Evolutionary conservation across 2,888 invertebrate species (phyloP).

Genomic region (Atherix ibis): DNA sequence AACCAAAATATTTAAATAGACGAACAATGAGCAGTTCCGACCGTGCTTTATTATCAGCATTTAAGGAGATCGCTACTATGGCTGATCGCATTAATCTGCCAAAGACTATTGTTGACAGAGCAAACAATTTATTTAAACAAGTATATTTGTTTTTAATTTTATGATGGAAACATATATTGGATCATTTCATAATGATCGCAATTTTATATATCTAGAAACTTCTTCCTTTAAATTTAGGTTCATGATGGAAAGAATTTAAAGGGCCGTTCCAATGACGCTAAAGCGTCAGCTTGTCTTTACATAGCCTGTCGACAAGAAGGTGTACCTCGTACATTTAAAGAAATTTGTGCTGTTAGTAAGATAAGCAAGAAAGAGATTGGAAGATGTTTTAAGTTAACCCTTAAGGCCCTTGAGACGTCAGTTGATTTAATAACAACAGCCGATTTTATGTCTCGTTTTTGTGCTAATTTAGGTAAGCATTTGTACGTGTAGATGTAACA

Average conservation of each 20-base stretch:
- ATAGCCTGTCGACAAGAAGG: constrained; percentile 98
- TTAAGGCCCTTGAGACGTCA: constrained; percentile 90
- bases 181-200: neutral
- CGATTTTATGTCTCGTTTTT: constrained; percentile 98
- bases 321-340: constrained; percentile 96
- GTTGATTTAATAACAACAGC: constrained; percentile 96
- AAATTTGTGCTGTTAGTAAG: constrained; percentile 97
- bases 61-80: constrained; percentile 95
- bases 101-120: constrained; percentile 90
- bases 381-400: constrained; percentile 89
- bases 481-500: neutral
- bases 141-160: constrained; percentile 30
- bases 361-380: constrained; percentile 99
- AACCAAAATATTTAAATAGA: constrained; percentile 57
- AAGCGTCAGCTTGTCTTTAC: constrained; percentile 96
- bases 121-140: constrained; percentile 94
- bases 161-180: too few relatives aligned
- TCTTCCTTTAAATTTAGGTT: constrained; percentile 35
- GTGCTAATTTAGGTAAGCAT: constrained; percentile 68
- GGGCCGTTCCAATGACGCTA: constrained; percentile 93
- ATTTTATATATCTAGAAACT: neutral
- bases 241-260: constrained; percentile 92
- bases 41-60: constrained; percentile 86
- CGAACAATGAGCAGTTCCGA: constrained; percentile 86
- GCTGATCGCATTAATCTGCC: constrained; percentile 95